phyloP scores from a whole-genome alignment of 64 coral and sea anemone species.

The Montipora cactus region DNA sequence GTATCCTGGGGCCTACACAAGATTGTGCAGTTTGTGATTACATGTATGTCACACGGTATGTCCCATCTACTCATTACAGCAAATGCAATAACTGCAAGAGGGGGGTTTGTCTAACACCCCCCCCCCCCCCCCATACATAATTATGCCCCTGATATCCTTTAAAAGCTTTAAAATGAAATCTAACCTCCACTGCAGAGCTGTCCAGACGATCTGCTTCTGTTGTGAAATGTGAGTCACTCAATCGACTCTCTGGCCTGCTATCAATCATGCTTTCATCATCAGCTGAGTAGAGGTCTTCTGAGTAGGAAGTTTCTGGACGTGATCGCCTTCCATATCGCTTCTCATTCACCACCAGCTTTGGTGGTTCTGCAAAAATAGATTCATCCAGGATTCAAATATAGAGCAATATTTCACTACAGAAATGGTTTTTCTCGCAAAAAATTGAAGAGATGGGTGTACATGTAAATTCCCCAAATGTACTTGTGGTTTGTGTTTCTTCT shows the following conservation, averaged over 20 bases:
- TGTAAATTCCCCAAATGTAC: no score
- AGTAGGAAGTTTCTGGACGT: constrained; percentile 82
- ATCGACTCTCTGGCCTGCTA: constrained; percentile 75
- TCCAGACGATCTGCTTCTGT: constrained; percentile 61
- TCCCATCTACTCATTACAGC: no score
- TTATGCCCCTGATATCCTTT: neutral
- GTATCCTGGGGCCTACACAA: no score
- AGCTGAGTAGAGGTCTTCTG: constrained; percentile 91
- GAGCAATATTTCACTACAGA: neutral
- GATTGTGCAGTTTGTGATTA: no score
- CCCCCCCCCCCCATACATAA: no score
- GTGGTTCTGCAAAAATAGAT: constrained; percentile 75
- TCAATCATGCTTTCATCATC: constrained; percentile 95
- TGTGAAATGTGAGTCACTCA: constrained; percentile 55
- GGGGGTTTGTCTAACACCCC: no score
- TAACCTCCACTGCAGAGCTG: constrained; percentile 6
- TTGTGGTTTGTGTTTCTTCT: no score
- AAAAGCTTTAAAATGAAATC: neutral
- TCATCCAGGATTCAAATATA: neutral
- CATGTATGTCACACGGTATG: no score
- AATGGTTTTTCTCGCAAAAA: no score
- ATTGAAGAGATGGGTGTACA: no score
- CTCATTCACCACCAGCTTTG: constrained; percentile 93
- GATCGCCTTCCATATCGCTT: constrained; percentile 97
- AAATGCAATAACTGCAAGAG: no score